Percentiles rank a stretch among this genome's conserved stretches.
phyloP scores from a whole-genome alignment of 2,113 vertebrate species.

The Psephotus haematonotus region DNA sequence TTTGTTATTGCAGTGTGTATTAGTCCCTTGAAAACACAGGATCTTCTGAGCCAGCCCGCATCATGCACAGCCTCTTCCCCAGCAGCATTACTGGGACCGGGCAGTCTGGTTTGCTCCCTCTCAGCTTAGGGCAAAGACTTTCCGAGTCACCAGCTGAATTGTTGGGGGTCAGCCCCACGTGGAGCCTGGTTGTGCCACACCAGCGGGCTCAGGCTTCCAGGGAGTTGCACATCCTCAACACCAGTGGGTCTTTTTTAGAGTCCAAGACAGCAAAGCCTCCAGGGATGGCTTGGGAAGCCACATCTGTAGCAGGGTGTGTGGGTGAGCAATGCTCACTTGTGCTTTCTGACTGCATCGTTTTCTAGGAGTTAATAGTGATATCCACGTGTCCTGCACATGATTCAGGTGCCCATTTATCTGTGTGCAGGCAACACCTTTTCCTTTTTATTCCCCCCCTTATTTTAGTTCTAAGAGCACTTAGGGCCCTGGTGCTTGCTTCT shows the following conservation, averaged over 20 bases:
- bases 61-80: rapidly evolving
- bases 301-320: too few species aligned
- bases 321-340: not conserved
- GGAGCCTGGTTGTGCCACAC: not conserved
- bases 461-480: not conserved
- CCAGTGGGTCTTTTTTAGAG: not conserved
- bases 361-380: not conserved
- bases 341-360: too few species aligned
- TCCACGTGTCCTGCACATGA: not conserved
- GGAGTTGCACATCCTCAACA: not conserved
- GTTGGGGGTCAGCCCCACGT: not conserved
- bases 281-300: not conserved
- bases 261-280: not conserved
- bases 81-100: rapidly evolving
- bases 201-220: not conserved
- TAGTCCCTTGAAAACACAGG: not conserved
- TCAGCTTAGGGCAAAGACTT: not conserved
- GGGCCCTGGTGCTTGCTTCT: not conserved
- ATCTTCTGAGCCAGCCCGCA: not conserved
- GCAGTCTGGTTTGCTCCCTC: not conserved
- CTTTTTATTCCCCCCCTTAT: not conserved
- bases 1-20: not conserved
- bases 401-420: not conserved
- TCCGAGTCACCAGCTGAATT: not conserved
- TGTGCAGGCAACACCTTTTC: not conserved